Evolutionary conservation across 2,113 vertebrate genomes (phyloP).

Genomic region (Clarias magur): DNA sequence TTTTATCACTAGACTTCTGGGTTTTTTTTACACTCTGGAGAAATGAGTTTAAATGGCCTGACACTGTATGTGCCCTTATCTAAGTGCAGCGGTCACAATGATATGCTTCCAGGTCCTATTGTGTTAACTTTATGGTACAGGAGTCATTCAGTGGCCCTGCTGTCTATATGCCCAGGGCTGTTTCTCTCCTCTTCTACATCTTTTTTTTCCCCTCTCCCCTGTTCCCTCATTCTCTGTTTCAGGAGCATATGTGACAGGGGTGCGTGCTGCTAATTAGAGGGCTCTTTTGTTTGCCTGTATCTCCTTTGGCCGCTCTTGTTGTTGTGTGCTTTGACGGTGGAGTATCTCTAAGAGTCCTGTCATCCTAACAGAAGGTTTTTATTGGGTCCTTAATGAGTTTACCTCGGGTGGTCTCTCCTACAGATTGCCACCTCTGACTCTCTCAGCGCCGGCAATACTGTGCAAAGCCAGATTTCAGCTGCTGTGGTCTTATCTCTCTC

Average conservation of each 20-base stretch:
- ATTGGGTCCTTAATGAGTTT: slow-evolving; percentile 59
- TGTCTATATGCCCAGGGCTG: slow-evolving; percentile 47
- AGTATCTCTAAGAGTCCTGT: slow-evolving; percentile 55
- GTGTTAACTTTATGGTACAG: slow-evolving; percentile 43
- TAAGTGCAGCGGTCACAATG: slow-evolving; percentile 15
- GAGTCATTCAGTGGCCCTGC: slow-evolving; percentile 50
- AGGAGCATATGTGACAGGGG: slow-evolving; percentile 58
- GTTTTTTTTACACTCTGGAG: not conserved
- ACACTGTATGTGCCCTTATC: slow-evolving; percentile 19
- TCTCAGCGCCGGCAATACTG: slow-evolving; percentile 18
- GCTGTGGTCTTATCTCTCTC: slow-evolving; percentile 32
- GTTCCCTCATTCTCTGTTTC: slow-evolving; percentile 36
- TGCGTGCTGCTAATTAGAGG: slow-evolving; percentile 59
- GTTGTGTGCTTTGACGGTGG: slow-evolving; percentile 51
- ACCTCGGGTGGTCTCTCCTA: slow-evolving; percentile 51
- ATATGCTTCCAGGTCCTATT: slow-evolving; percentile 45
- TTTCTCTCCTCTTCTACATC: slow-evolving; percentile 40
- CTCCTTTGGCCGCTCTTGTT: slow-evolving; percentile 51
- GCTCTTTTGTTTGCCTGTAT: slow-evolving; percentile 55
- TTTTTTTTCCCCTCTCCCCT: slow-evolving; percentile 42
- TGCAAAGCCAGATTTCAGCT: slow-evolving; percentile 48
- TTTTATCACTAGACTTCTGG: slow-evolving; percentile 7
- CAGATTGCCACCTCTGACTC: slow-evolving; percentile 49
- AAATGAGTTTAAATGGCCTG: slow-evolving; percentile 26
- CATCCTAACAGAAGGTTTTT: slow-evolving; percentile 61